phyloP scores from a whole-genome alignment of 1,140 invertebrate genomes.

The Lasaia peninsularis region DNA sequence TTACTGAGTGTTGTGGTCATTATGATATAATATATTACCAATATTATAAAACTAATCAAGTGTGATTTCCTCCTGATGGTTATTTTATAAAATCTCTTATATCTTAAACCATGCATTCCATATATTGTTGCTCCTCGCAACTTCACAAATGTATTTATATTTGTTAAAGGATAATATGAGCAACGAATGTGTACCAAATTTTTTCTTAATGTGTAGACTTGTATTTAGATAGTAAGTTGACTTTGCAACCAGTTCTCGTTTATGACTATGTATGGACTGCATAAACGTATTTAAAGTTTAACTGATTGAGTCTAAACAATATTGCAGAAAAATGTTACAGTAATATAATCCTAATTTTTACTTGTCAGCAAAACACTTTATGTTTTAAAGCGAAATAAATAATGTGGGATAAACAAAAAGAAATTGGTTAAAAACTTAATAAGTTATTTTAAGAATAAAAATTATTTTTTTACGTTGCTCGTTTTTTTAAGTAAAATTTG shows the following conservation, averaged over 20 bases:
- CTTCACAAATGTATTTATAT: conserved; percentile 46
- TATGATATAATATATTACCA: conserved; percentile 2
- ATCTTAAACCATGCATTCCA: conserved; percentile 57
- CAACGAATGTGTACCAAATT: conserved; percentile 76
- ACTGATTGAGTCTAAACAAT: not conserved
- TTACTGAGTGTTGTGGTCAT: conserved; percentile 19
- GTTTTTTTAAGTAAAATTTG: no score
- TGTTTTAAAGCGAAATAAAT: no score
- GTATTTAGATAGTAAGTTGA: conserved; percentile 68
- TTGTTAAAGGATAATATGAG: conserved; percentile 59
- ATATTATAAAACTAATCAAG: not conserved
- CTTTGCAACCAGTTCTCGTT: conserved; percentile 10
- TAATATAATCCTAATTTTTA: not conserved
- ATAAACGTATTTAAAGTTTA: not conserved
- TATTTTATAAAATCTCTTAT: conserved; percentile 10
- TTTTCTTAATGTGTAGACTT: conserved; percentile 61
- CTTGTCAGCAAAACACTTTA: no score
- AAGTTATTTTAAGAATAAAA: no score
- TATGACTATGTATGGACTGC: conserved; percentile 1
- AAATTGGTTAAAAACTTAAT: no score
- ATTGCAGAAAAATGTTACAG: not conserved
- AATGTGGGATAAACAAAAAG: no score
- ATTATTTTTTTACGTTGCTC: no score
- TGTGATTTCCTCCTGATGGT: not conserved
- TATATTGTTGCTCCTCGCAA: conserved; percentile 56